Base-by-base conservation (phyloP, 2,113 vertebrate genomes). In the Brevimyrus niger region DNA sequence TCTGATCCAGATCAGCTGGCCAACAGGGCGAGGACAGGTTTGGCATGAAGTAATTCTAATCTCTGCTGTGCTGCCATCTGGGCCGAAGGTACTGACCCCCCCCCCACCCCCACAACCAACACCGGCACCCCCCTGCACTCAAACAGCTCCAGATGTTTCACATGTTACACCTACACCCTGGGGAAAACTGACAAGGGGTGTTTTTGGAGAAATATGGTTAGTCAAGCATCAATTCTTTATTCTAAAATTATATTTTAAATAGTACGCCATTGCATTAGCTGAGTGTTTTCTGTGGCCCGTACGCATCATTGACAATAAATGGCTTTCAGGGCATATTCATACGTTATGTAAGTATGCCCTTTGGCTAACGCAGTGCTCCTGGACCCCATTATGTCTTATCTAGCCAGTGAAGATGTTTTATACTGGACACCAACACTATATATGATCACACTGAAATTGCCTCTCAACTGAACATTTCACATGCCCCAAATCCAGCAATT, bases 41-140 rank as follows among this genome's bases (percentile, higher is more conserved):
- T 93, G 93, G 94, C 94, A 94, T 92, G 91, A 95, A 76, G 69
- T 76, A 35, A 94, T 96, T 94, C 93, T 93, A 94, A 92, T 92
- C 89, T 91, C 93, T 93, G 94, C 96, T 96, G 96, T 95, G 95
- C 94, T 93, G 94, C 96, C 96, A 96, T 96, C 96, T 96, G 96
- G 95, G 94, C 94, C 92, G 93, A 94, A 91, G 95, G 69, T 76
- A 76, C 69, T 76, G 69, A 76, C 31, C 27, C 65, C 65, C 65
- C 61, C 21, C 13, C 13, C 51, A 5, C 55, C 55, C 55, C 55
- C 55, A 55, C 53, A 21, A 55, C 19, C 53, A 55, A 21, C 55
- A n/a, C 55, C 7, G 6, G 2, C 91, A 92, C 94, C 95, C 95
- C 91, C 94, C 90, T 94, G 9, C 85, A 53, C 47, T 35, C n/a